These are phyloP conservation scores for Phytoseiulus persimilis DNA, from an alignment of 2,888 invertebrate species.

Conservation along the genomic window DNA sequence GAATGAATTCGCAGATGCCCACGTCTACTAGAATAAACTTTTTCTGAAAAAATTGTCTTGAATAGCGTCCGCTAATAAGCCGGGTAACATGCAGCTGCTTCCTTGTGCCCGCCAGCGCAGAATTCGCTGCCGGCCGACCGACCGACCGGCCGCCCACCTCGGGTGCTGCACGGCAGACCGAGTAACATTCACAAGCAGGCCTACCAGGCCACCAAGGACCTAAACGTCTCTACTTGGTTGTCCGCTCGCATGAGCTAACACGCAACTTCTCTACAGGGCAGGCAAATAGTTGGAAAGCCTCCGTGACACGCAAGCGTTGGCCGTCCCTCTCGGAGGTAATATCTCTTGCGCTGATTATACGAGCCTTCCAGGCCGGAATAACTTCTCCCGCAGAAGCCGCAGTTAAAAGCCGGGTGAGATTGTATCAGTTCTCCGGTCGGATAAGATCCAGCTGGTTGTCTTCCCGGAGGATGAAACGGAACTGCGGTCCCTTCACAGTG, in stretches of 20 bases:
- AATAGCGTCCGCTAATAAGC: background rate
- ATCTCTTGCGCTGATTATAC: constrained; percentile 5
- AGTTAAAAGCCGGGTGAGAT: background rate
- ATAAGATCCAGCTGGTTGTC: background rate
- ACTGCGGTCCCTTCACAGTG: background rate
- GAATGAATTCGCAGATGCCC: background rate
- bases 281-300: background rate
- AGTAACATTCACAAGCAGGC: background rate
- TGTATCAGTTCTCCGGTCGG: background rate
- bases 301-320: background rate
- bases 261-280: background rate
- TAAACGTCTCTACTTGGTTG: background rate
- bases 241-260: background rate
- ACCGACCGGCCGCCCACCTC: background rate
- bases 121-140: background rate
- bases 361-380: background rate
- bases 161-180: background rate
- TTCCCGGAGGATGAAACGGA: background rate
- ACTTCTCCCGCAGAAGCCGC: background rate
- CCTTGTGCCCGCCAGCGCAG: background rate
- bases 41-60: background rate
- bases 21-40: background rate
- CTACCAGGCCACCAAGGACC: background rate
- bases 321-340: background rate
- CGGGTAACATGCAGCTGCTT: background rate